Base-by-base conservation (phyloP, 2,113 vertebrate species). In the Zosterops japonicus region DNA sequence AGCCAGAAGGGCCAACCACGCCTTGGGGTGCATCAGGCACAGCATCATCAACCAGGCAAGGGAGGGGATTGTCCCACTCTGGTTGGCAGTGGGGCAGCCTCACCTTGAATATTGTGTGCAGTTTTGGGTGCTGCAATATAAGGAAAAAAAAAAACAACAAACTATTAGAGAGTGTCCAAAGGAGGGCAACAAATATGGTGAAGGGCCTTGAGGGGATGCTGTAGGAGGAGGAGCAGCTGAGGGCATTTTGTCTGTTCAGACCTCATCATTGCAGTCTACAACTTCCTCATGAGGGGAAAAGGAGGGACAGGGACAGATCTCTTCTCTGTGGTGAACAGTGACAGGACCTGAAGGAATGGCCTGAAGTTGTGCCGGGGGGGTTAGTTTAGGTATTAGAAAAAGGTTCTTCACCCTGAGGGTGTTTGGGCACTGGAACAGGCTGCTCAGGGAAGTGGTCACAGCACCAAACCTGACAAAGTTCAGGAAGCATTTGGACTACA, bases 331-430 rank as follows among this genome's bases (percentile, higher is more conserved):
- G 21, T 35, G 12, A 44, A 1, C 25, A 44, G 3, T 20, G 56
- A 44, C 47, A 72, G 4, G 7, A 36, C 39, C 11, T 0, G 0
- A 36, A 41, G 28, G 22, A 46, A 53, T 1, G 2, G 22, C 57
- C 14, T 53, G 27, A 46, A 63, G 10, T 7, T 72, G 22, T 36
- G 39, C 5, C 33, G 22, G 11, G 13, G 22, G 33, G 39, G 27
- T 55, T 46, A 33, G 39, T 4, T 33, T 53, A 6, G 27, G 11
- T 53, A 36, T 5, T 33, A 55, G 68, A 22, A 55, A 39, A 53
- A 46, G 8, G 17, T 14, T 72, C 14, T 63, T 46, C 39, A 46
- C 27, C 18, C 49, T 55, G 18, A 39, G 49, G 18, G 22, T 64
- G n/a, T 4, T 1, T 64, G 69, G 33, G 14, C 18, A 63, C 27